phyloP scores from a whole-genome alignment of 2,888 invertebrate species.

The Rhamnusium bicolor region DNA sequence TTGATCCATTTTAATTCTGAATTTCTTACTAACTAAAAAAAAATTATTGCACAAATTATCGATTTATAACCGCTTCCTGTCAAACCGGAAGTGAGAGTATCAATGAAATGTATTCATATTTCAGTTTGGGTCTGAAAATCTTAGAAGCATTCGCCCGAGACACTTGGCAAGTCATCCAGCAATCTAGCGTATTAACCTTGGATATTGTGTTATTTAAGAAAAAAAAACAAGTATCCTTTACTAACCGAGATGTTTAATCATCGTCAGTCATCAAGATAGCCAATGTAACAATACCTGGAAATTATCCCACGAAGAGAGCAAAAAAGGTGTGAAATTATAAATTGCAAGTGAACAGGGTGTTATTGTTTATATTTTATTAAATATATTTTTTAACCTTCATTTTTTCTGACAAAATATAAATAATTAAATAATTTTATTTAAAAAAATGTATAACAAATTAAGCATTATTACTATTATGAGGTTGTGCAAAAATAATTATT shows the following conservation, averaged over 20 bases:
- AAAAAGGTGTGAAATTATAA: slow-evolving; percentile 28
- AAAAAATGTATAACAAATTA: slow-evolving; percentile 1
- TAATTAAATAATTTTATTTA: not conserved
- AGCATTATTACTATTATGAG: not conserved
- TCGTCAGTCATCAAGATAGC: slow-evolving; percentile 7
- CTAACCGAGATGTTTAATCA: slow-evolving; percentile 17
- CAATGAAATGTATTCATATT: not conserved
- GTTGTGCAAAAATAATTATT: not conserved
- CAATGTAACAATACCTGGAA: slow-evolving; percentile 26
- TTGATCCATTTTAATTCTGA: too few species aligned
- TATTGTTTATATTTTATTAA: slow-evolving; percentile 19
- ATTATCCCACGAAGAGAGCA: slow-evolving; percentile 9
- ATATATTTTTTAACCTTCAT: slow-evolving; percentile 19
- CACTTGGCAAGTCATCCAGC: not conserved
- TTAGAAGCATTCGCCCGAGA: not conserved
- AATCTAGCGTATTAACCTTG: slow-evolving; percentile 5
- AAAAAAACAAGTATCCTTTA: slow-evolving; percentile 18
- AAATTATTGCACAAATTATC: not conserved
- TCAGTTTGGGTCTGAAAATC: not conserved
- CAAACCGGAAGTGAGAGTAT: not conserved
- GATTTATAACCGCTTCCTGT: not conserved
- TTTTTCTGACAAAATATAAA: slow-evolving; percentile 18
- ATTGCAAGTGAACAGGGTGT: slow-evolving; percentile 7
- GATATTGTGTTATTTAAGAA: slow-evolving; percentile 3
- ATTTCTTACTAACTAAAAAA: too few species aligned